phyloP scores from a whole-genome alignment of 2,113 vertebrate genomes.

The Balaeniceps rex region DNA sequence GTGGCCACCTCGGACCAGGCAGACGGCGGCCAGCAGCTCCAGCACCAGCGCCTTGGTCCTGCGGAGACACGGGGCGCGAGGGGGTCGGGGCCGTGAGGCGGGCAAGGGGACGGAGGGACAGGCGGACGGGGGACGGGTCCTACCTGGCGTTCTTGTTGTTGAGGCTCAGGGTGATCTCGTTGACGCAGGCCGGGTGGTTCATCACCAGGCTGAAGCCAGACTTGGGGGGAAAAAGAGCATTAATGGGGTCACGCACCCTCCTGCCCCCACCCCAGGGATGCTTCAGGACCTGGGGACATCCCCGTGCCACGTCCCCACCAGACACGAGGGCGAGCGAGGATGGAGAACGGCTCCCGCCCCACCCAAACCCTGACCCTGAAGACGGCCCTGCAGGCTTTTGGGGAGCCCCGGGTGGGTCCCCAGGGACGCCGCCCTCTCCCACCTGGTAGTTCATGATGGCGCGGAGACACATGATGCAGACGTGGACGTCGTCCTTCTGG shows the following conservation, averaged over 20 bases:
- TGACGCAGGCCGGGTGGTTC: slow-evolving; percentile 93
- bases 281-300: background rate
- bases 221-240: slow-evolving; percentile 58
- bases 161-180: slow-evolving; percentile 94
- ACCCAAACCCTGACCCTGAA: background rate
- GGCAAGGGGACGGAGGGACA: background rate
- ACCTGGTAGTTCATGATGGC: slow-evolving; percentile 99
- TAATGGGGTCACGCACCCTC: background rate
- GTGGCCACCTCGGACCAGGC: slow-evolving; percentile 92
- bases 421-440: background rate
- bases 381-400: accelerated
- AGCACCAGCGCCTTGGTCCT: slow-evolving; percentile 95
- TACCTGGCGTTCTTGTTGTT: slow-evolving; percentile 94
- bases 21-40: slow-evolving; percentile 92
- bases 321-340: background rate
- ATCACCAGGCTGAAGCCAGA: slow-evolving; percentile 96
- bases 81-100: accelerated
- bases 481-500: slow-evolving; percentile 92
- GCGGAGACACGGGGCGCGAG: accelerated
- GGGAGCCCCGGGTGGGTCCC: background rate
- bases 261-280: background rate
- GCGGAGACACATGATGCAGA: slow-evolving; percentile 96
- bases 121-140: background rate
- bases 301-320: background rate
- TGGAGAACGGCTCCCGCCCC: background rate